These are phyloP conservation scores for Schizaphis graminum DNA, from an alignment of 2,888 invertebrate genomes.

Conservation along the genomic window DNA sequence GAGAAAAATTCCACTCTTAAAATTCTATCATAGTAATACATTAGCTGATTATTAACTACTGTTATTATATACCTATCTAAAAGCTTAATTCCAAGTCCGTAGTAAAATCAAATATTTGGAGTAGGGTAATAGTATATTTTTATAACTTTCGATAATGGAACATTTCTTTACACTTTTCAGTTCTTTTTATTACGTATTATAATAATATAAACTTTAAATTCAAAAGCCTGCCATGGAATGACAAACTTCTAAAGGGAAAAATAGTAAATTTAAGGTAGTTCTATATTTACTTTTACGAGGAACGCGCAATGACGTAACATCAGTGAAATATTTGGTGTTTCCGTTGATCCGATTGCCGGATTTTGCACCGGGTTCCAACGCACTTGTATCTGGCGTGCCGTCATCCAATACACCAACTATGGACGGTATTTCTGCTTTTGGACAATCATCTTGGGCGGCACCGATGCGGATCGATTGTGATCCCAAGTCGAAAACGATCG, in stretches of 20 bases:
- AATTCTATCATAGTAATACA: too few species aligned
- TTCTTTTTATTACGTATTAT: too few species aligned
- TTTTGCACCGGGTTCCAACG: constrained; percentile 76
- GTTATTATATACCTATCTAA: too few species aligned
- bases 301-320: constrained; percentile 92
- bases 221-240: neutral
- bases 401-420: constrained; percentile 88
- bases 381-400: constrained; percentile 74
- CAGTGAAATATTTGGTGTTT: constrained; percentile 85
- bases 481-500: constrained; percentile 96
- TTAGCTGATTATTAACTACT: too few species aligned
- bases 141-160: too few species aligned
- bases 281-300: constrained; percentile 80
- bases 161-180: too few species aligned
- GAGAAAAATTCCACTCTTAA: too few species aligned
- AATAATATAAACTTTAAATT: too few species aligned
- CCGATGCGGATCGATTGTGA: constrained; percentile 91
- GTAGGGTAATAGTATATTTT: too few species aligned
- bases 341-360: constrained; percentile 76
- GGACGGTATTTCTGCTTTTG: constrained; percentile 96
- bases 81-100: too few species aligned
- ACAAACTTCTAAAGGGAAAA: neutral
- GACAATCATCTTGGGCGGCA: constrained; percentile 97
- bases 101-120: too few species aligned
- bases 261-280: constrained; percentile 70